Evolutionary conservation across 2,797 vertebrate genomes (phyloP).

Genomic region (Antrozous pallidus): DNA sequence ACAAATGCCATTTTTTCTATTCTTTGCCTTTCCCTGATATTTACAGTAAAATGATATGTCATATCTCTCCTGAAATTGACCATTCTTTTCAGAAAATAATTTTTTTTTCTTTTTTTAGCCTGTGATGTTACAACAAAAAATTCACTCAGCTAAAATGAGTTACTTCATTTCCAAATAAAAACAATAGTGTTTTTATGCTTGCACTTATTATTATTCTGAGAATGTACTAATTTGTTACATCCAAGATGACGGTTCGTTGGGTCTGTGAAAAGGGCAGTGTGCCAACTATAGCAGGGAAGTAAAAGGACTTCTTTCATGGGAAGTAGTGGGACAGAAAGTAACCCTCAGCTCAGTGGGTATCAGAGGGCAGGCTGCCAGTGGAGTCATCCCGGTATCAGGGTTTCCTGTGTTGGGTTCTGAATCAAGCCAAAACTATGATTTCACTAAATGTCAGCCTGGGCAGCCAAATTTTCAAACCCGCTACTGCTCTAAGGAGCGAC

Average conservation of each 20-base stretch:
- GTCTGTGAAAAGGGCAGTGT: conserved; percentile 91
- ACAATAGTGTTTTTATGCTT: conserved; percentile 97
- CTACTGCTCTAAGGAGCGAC: conserved; percentile 83
- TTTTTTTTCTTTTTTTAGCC: conserved; percentile 81
- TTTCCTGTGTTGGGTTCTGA: conserved; percentile 80
- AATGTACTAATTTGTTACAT: conserved; percentile 99
- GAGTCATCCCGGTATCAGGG: conserved; percentile 81
- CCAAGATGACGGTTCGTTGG: conserved; percentile 95
- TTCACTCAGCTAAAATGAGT: conserved; percentile 90
- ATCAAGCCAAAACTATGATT: conserved; percentile 82
- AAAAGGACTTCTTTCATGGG: conserved; percentile 90
- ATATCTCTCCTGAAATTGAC: conserved; percentile 73
- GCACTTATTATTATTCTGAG: conserved; percentile 99
- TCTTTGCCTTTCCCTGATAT: conserved; percentile 70
- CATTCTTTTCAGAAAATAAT: conserved; percentile 77
- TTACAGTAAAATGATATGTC: conserved; percentile 71
- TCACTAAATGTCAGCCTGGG: conserved; percentile 82
- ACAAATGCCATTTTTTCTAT: conserved; percentile 56
- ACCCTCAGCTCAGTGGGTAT: conserved; percentile 84
- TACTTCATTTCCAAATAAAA: conserved; percentile 89
- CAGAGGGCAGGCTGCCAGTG: conserved; percentile 83
- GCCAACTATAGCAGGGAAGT: conserved; percentile 87
- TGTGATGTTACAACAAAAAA: conserved; percentile 81
- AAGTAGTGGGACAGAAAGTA: conserved; percentile 87
- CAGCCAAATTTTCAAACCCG: conserved; percentile 84